Evolutionary conservation across 2,113 vertebrate genomes (phyloP).

Genomic region (Tachysurus fulvidraco): DNA sequence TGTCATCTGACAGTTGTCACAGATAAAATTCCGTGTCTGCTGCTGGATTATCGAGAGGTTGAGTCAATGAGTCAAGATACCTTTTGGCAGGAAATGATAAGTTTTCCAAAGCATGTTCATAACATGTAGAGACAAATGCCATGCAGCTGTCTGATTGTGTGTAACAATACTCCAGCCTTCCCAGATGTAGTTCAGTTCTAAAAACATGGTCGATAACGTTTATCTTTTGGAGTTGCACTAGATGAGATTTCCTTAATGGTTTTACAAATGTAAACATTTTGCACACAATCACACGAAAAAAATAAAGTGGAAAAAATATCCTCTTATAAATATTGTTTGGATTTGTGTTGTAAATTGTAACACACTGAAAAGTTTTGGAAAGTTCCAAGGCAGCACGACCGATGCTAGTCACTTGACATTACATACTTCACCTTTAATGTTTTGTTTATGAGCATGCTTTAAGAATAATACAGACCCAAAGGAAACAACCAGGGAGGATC

Average conservation of each 20-base stretch:
- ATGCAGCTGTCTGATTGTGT: neutral
- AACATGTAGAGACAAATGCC: slow-evolving; percentile 15
- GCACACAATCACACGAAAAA: neutral
- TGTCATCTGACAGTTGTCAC: neutral
- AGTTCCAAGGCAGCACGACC: neutral
- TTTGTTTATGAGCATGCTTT: slow-evolving; percentile 30
- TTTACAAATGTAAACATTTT: neutral
- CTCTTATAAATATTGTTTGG: neutral
- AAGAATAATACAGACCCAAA: slow-evolving; percentile 34
- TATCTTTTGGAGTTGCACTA: neutral
- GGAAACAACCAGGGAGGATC: slow-evolving; percentile 41
- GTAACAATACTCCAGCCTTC: slow-evolving; percentile 1
- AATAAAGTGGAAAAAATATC: neutral
- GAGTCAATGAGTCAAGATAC: neutral
- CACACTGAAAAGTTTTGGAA: neutral
- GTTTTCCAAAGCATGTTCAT: neutral
- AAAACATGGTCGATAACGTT: neutral
- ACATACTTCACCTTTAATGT: slow-evolving; percentile 25
- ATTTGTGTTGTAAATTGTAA: neutral
- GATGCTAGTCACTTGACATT: slow-evolving; percentile 25
- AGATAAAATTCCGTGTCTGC: neutral
- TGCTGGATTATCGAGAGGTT: neutral
- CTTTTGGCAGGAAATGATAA: neutral
- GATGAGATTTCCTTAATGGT: neutral
- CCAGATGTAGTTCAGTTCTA: neutral